Conservation (phyloP, 2,888 invertebrate genomes). For the Muschampia plurimacula region DNA sequence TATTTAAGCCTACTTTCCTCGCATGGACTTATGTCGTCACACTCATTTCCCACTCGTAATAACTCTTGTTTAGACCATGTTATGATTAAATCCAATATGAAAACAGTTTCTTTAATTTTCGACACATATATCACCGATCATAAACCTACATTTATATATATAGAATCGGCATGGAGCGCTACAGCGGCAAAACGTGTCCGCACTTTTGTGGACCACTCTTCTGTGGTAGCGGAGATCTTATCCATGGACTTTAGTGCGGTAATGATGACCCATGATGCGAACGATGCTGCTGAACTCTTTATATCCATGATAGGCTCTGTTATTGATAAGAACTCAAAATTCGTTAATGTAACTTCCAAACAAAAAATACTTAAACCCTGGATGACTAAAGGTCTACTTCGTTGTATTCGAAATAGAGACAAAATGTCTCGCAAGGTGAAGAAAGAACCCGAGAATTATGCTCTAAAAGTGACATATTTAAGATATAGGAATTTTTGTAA, state of each 20-base stretch:
- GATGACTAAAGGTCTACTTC: conserved; percentile 36
- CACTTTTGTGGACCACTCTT: background rate
- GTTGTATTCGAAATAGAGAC: conserved; percentile 37
- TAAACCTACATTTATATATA: conserved; percentile 11
- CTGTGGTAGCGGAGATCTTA: background rate
- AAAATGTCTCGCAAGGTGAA: conserved; percentile 28
- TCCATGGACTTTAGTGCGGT: conserved; percentile 8
- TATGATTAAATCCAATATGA: conserved; percentile 16
- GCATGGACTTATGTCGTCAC: conserved; percentile 29
- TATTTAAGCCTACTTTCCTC: conserved; percentile 30
- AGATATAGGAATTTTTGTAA: background rate
- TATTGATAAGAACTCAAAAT: background rate
- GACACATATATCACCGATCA: conserved; percentile 36
- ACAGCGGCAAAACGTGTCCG: no score
- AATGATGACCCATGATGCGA: background rate
- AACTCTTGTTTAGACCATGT: conserved; percentile 36
- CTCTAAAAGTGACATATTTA: background rate
- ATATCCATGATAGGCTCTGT: background rate
- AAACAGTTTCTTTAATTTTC: conserved; percentile 11
- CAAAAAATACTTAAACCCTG: conserved; percentile 33
- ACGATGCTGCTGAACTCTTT: conserved; percentile 8
- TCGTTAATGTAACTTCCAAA: background rate
- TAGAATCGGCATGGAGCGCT: no score
- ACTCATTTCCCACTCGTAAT: conserved; percentile 26
- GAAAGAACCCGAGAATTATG: background rate